phyloP scores from a whole-genome alignment of 2,888 invertebrate genomes.

The Pyrocoelia pectoralis region DNA sequence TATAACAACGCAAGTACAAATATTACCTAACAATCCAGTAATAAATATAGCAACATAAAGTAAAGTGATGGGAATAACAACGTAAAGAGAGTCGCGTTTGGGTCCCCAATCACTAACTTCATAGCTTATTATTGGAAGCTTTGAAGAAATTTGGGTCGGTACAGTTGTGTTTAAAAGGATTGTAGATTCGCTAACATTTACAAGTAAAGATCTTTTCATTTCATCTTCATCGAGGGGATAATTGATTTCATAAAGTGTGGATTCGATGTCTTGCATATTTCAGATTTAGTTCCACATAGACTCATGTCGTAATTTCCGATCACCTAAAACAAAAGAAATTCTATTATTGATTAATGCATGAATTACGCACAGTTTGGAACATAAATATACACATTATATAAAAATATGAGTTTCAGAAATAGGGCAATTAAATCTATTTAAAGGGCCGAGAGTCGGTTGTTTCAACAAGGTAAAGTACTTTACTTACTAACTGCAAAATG shows the following conservation, averaged over 20 bases:
- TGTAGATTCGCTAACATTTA: constrained; percentile 14
- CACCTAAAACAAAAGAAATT: neutral
- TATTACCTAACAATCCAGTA: constrained; percentile 79
- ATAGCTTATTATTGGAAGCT: constrained; percentile 14
- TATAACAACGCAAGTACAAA: constrained; percentile 82
- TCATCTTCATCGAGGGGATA: neutral
- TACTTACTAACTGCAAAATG: too few relatives aligned
- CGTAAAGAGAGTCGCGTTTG: constrained; percentile 65
- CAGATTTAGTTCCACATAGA: neutral
- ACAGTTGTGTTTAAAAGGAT: constrained; percentile 10
- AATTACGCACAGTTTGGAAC: too few relatives aligned
- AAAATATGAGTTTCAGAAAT: too few relatives aligned
- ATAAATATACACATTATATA: too few relatives aligned
- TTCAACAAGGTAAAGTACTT: too few relatives aligned
- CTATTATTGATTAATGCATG: too few relatives aligned
- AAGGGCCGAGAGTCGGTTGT: too few relatives aligned
- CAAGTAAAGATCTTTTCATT: neutral
- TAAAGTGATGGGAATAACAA: constrained; percentile 72
- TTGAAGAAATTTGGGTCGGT: constrained; percentile 6
- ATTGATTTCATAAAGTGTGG: neutral
- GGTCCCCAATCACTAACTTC: constrained; percentile 50
- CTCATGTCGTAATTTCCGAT: neutral
- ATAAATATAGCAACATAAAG: constrained; percentile 75
- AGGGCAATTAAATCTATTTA: too few relatives aligned
- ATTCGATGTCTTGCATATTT: neutral